Conservation (phyloP, 2,888 invertebrate species). For the Trypoxylon attenuatum region DNA sequence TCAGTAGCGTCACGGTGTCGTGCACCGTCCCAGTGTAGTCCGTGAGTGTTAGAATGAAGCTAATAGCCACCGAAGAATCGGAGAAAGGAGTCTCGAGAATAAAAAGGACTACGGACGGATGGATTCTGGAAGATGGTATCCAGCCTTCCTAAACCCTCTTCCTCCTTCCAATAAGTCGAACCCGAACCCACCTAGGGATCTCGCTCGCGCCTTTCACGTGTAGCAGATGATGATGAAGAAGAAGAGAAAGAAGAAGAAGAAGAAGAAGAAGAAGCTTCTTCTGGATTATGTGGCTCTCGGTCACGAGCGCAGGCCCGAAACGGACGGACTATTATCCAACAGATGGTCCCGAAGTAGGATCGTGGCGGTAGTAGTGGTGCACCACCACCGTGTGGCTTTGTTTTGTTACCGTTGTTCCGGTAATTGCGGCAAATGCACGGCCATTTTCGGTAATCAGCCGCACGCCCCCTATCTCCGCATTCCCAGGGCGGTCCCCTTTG, state of each 20-base stretch:
- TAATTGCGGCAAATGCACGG: conserved; percentile 71
- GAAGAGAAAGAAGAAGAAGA: conserved; percentile 16
- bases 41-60: conserved; percentile 3
- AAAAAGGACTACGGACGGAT: background rate
- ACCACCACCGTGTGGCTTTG: conserved; percentile 57
- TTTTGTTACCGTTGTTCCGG: conserved; percentile 71
- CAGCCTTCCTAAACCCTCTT: background rate
- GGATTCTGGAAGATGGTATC: background rate
- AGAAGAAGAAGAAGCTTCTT: background rate
- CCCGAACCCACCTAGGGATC: too few relatives aligned
- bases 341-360: conserved; percentile 68
- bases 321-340: conserved; percentile 66
- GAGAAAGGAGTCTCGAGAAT: background rate
- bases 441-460: conserved; percentile 68
- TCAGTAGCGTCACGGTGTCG: conserved; percentile 18
- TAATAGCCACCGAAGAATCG: background rate
- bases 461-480: conserved; percentile 46
- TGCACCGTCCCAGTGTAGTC: conserved; percentile 4
- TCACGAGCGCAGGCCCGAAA: conserved; percentile 33
- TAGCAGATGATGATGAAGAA: too few relatives aligned
- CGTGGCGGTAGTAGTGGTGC: too few relatives aligned
- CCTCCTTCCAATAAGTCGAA: too few relatives aligned
- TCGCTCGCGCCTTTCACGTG: too few relatives aligned
- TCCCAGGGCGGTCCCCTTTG: conserved; percentile 69
- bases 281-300: background rate